phyloP scores from a whole-genome alignment of 2,113 vertebrate species.

The Cichladusa arquata region DNA sequence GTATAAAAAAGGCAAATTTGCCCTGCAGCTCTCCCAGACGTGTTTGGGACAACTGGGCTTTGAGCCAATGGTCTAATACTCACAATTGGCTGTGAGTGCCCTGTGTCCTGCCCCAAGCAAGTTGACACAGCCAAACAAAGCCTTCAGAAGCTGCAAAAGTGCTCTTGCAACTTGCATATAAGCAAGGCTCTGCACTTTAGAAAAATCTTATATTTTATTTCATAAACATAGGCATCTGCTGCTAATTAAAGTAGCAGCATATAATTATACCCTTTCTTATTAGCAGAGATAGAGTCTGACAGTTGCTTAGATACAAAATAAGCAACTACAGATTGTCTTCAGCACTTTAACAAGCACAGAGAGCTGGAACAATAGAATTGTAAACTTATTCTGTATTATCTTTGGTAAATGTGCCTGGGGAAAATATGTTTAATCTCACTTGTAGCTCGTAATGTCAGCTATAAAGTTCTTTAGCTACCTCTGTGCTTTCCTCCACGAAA shows the following conservation, averaged over 20 bases:
- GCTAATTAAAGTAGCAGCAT: conserved; percentile 81
- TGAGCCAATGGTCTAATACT: neutral
- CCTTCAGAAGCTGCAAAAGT: neutral
- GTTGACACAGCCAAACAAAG: neutral
- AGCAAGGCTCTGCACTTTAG: conserved; percentile 36
- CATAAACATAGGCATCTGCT: conserved; percentile 81
- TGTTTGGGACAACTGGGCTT: neutral
- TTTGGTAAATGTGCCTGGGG: conserved; percentile 31
- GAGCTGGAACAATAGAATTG: conserved; percentile 66
- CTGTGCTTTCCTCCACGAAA: neutral
- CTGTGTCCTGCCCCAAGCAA: neutral
- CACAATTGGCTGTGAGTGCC: neutral
- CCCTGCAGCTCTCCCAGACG: neutral
- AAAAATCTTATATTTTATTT: conserved; percentile 75
- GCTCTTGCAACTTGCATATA: conserved; percentile 25
- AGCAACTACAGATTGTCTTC: conserved; percentile 75
- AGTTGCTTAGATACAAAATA: conserved; percentile 85
- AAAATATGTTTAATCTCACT: conserved; percentile 44
- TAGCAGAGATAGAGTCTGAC: conserved; percentile 78
- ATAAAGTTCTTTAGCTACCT: neutral
- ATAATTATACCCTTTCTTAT: conserved; percentile 83
- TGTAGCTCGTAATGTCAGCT: conserved; percentile 31
- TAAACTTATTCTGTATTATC: conserved; percentile 51
- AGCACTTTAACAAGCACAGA: conserved; percentile 60
- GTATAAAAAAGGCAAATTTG: neutral